Evolutionary conservation across 2,888 invertebrate species (phyloP).

Genomic region (Metalampra italica): DNA sequence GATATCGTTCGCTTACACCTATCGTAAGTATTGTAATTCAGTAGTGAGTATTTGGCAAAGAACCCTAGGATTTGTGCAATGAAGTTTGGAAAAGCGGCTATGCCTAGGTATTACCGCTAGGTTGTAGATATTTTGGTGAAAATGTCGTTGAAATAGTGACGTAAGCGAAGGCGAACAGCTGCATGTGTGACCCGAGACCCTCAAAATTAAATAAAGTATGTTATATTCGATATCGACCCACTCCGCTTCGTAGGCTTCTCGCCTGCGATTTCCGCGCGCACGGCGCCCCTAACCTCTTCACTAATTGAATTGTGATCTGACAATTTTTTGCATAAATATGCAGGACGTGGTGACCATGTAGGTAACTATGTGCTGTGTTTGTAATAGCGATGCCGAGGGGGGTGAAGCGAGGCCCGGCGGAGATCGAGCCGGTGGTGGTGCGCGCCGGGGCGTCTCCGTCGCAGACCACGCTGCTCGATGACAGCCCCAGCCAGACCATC

Average conservation of each 20-base stretch:
- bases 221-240: conserved; percentile 65
- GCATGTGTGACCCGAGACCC: conserved; percentile 39
- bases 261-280: conserved; percentile 70
- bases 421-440: conserved; percentile 73
- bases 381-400: conserved; percentile 79
- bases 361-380: conserved; percentile 27
- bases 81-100: conserved; percentile 50
- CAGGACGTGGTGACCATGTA: conserved; percentile 18
- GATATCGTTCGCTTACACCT: conserved; percentile 75
- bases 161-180: conserved; percentile 61
- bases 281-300: conserved; percentile 75
- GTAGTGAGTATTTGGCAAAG: conserved; percentile 37
- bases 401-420: conserved; percentile 77
- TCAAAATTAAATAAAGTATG: conserved; percentile 40
- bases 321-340: conserved; percentile 28
- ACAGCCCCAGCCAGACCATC: conserved; percentile 75
- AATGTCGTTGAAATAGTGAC: conserved; percentile 67
- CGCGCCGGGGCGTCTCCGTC: conserved; percentile 76
- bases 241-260: conserved; percentile 66
- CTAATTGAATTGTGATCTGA: conserved; percentile 70
- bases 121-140: conserved; percentile 63
- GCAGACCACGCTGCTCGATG: conserved; percentile 70
- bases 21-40: conserved; percentile 67
- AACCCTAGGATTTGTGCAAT: conserved; percentile 40
- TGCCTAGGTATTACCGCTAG: conserved; percentile 57